These are phyloP conservation scores for Blennius ocellaris DNA, from an alignment of 2,113 vertebrate species.

Conservation along the genomic window DNA sequence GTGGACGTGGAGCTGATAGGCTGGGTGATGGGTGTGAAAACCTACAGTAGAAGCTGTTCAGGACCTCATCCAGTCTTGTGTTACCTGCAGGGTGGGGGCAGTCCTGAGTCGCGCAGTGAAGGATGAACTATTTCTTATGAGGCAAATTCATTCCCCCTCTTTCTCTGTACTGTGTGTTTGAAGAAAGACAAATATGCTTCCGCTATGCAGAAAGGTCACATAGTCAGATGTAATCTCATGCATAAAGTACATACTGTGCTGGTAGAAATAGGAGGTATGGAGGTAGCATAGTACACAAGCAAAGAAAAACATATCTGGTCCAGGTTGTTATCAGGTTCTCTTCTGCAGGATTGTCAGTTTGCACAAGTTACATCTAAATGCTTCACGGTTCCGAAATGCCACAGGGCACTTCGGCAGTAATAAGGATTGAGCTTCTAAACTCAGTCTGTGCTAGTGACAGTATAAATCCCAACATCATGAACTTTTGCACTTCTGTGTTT, in stretches of 20 bases:
- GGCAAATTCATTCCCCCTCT: not conserved
- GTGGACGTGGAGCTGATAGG: too few relatives aligned
- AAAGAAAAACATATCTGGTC: not conserved
- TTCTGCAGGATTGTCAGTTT: not conserved
- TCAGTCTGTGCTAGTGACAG: not conserved
- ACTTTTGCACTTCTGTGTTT: not conserved
- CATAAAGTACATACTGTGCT: not conserved
- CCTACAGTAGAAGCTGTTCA: too few relatives aligned
- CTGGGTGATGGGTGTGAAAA: too few relatives aligned
- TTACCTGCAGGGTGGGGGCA: too few relatives aligned
- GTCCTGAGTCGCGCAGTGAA: too few relatives aligned
- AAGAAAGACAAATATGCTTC: not conserved
- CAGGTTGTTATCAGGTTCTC: not conserved
- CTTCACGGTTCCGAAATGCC: not conserved
- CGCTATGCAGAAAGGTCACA: not conserved
- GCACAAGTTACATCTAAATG: not conserved
- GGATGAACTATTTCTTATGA: slow-evolving; percentile 18
- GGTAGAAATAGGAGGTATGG: not conserved
- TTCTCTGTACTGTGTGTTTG: not conserved
- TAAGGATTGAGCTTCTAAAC: not conserved
- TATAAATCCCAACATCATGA: not conserved
- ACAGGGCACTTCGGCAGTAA: not conserved
- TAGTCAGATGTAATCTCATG: not conserved
- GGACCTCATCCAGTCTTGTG: too few relatives aligned
- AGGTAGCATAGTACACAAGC: not conserved